Evolutionary conservation across 2,113 vertebrate genomes (phyloP), one percentile per base, ranked within the genome.

Genomic region (Pedetes capensis): DNA sequence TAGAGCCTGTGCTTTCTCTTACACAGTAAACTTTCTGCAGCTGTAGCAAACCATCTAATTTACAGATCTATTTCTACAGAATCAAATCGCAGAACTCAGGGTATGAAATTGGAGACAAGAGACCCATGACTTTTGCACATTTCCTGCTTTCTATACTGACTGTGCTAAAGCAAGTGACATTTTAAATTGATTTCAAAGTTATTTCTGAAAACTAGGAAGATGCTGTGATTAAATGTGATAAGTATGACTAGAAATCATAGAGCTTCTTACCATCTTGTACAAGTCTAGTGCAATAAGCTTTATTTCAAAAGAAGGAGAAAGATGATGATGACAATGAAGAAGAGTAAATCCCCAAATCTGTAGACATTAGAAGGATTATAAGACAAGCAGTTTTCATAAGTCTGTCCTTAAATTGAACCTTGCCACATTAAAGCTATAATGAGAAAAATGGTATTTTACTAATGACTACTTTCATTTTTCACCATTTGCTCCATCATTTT

Each of bases 401-500:
- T 42, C 25, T 95, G 91, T 94, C 95, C 92, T 94, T 95, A 91
- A 2, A 69, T 82, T 64, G 96, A 95, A 91, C 92, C 72, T 74
- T 88, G 91, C 66, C 96, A 91, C 74, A 55, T 92, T 90, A 79
- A 96, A 97, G 93, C 81, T 89, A 57, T 96, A 96, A 96, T 47
- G 39, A 97, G 94, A 57, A 95, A 91, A 90, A 87, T 95, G 78
- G 84, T 76, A 96, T 93, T 95, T 97, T 89, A 51, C 94, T 98
- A 96, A 97, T 76, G 89, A 93, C 92, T 91, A 34, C 74, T 75
- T 95, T 96, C 74, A 74, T 29, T 88, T 88, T 82, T 79, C 55
- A 87, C 86, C 42, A 5, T 0, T 44, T 63, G 1, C 95, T 94
- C 91, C 82, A 87, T 57, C 47, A 61, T 90, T 82, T 91, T 74